A percentile compares a stretch with the other conserved stretches of the same genome.
Conservation (phyloP, 1,140 invertebrate genomes). For the Mya arenaria region DNA sequence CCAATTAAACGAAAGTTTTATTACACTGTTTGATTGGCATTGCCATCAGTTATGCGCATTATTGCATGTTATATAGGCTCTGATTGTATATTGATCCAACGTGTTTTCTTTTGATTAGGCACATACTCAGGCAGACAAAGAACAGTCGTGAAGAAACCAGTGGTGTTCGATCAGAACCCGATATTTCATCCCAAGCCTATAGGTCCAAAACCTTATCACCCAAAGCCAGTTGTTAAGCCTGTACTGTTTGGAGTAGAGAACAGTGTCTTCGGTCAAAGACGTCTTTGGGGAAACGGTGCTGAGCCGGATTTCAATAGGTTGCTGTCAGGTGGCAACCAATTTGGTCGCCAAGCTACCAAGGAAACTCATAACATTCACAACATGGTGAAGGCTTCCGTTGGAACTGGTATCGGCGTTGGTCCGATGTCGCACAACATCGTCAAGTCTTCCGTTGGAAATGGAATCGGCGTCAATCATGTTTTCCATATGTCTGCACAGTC, state of each 20-base stretch:
- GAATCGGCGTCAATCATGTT: too few species aligned
- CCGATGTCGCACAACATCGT: neutral
- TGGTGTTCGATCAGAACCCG: neutral
- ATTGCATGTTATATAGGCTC: too few species aligned
- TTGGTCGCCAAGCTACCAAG: neutral
- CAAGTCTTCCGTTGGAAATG: neutral
- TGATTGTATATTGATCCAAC: too few species aligned
- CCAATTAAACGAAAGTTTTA: too few species aligned
- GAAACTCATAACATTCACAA: too few species aligned
- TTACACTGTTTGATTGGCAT: constrained; percentile 23
- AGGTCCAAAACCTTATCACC: neutral
- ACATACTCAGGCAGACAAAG: too few species aligned
- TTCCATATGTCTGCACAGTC: too few species aligned
- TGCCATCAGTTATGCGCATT: too few species aligned
- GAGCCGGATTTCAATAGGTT: neutral
- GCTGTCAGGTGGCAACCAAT: neutral
- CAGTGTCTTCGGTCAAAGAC: neutral
- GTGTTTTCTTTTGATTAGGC: too few species aligned
- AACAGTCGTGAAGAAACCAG: too few species aligned
- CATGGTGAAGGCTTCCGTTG: too few species aligned
- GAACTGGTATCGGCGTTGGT: neutral
- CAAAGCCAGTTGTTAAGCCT: too few species aligned
- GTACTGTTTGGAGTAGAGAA: neutral
- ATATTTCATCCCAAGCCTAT: neutral
- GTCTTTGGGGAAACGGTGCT: neutral